Percentiles rank a stretch among this genome's conserved stretches.
Evolutionary conservation across 2,797 vertebrate genomes (phyloP).

Genomic region (Macroramphosus scolopax): DNA sequence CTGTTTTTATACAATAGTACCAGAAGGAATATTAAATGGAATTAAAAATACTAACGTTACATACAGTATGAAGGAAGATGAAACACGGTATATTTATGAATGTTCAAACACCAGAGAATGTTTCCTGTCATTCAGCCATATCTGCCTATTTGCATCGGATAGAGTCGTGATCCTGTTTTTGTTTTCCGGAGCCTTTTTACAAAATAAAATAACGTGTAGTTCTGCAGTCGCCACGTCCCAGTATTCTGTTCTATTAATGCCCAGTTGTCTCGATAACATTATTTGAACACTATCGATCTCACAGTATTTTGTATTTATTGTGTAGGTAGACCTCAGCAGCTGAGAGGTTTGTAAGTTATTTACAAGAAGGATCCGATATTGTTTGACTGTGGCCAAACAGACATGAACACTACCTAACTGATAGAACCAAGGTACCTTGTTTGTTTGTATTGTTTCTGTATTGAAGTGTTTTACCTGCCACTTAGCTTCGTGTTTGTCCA

Average conservation of each 20-base stretch:
- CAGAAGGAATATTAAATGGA: constrained; percentile 12
- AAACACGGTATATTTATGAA: constrained; percentile 37
- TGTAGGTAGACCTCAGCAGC: constrained; percentile 27
- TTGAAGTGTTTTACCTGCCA: constrained; percentile 46
- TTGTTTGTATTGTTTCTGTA: constrained; percentile 49
- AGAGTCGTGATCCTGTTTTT: constrained; percentile 27
- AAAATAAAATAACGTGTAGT: constrained; percentile 32
- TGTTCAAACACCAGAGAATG: constrained; percentile 49
- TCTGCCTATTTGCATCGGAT: constrained; percentile 38
- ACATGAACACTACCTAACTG: constrained; percentile 54
- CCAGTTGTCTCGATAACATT: constrained; percentile 28
- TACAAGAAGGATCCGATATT: constrained; percentile 23
- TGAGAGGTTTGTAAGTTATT: constrained; percentile 48
- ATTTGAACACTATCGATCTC: constrained; percentile 42
- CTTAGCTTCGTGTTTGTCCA: constrained; percentile 29
- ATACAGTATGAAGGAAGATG: constrained; percentile 12
- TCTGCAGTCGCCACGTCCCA: constrained; percentile 33
- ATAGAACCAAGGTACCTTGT: constrained; percentile 45
- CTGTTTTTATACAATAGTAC: constrained; percentile 21
- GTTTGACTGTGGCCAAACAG: constrained; percentile 50
- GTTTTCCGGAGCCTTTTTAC: constrained; percentile 39
- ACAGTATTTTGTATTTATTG: constrained; percentile 54
- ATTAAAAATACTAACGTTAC: constrained; percentile 19
- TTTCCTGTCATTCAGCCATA: constrained; percentile 32
- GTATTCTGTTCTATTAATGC: constrained; percentile 17